Conservation (phyloP, 2,113 vertebrate genomes). For the Nothocercus nigrocapillus region DNA sequence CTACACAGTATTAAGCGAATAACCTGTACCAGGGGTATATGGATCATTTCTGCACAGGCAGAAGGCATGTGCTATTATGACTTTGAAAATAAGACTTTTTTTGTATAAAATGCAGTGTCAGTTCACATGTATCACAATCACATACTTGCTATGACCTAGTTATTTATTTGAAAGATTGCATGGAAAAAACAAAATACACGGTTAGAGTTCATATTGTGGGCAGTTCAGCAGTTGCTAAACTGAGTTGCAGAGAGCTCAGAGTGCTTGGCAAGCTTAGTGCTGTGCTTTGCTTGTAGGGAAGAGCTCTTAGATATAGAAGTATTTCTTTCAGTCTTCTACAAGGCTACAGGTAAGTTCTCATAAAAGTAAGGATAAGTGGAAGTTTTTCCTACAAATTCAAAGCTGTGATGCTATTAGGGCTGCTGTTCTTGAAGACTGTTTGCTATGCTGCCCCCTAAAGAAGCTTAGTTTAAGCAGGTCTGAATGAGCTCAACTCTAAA, state of each 20-base stretch:
- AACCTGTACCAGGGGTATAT: accelerated
- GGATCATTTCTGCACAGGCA: background rate
- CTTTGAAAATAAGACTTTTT: background rate
- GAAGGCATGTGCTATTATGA: background rate
- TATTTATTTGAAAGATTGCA: background rate
- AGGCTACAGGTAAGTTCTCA: background rate
- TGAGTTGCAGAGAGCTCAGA: background rate
- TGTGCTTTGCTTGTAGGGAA: background rate
- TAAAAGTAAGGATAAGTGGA: background rate
- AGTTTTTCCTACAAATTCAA: background rate
- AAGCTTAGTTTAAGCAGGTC: background rate
- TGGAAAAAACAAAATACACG: background rate
- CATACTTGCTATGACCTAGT: accelerated
- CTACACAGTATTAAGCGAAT: background rate
- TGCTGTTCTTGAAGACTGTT: background rate
- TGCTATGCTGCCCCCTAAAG: background rate
- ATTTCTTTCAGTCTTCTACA: background rate
- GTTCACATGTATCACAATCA: accelerated
- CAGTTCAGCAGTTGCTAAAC: background rate
- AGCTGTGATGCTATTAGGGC: background rate
- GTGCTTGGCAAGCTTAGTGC: background rate
- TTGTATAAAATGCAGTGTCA: background rate
- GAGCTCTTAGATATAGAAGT: background rate
- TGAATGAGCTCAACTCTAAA: background rate
- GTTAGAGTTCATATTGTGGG: background rate